phyloP scores from a whole-genome alignment of 2,888 invertebrate species.

The Mythimna loreyi region DNA sequence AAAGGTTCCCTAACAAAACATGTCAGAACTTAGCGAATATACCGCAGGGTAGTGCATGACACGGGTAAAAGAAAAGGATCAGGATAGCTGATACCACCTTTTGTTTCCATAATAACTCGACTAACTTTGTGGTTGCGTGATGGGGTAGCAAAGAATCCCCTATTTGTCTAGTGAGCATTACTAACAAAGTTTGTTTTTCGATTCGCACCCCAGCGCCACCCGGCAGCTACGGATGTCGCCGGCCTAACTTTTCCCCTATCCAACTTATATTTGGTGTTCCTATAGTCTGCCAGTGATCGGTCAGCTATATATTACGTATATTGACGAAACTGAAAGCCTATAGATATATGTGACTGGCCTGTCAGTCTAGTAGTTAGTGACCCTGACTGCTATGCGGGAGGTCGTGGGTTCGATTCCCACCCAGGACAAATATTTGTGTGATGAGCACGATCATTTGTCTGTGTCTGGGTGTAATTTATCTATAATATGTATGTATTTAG shows the following conservation, averaged over 20 bases:
- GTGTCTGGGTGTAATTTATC: too few species aligned
- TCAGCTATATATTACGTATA: conserved; percentile 1
- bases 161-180: conserved; percentile 75
- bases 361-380: too few species aligned
- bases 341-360: too few species aligned
- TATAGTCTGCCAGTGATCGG: conserved; percentile 50
- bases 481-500: too few species aligned
- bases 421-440: too few species aligned
- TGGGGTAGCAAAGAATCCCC: conserved; percentile 73
- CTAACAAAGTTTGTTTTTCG: conserved; percentile 65
- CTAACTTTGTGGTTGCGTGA: conserved; percentile 75
- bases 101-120: conserved; percentile 67
- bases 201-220: conserved; percentile 53
- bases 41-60: conserved; percentile 56
- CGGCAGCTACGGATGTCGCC: conserved; percentile 71
- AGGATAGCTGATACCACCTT: conserved; percentile 62
- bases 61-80: conserved; percentile 61
- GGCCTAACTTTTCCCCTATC: conserved; percentile 62
- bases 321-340: too few species aligned
- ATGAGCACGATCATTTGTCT: too few species aligned
- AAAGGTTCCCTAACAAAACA: conserved; percentile 45
- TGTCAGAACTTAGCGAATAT: conserved; percentile 50
- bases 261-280: conserved; percentile 69
- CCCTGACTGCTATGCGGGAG: too few species aligned
- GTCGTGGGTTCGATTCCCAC: too few species aligned